Base-by-base conservation (phyloP, 2,888 invertebrate genomes). In the Drosophila diplacantha region DNA sequence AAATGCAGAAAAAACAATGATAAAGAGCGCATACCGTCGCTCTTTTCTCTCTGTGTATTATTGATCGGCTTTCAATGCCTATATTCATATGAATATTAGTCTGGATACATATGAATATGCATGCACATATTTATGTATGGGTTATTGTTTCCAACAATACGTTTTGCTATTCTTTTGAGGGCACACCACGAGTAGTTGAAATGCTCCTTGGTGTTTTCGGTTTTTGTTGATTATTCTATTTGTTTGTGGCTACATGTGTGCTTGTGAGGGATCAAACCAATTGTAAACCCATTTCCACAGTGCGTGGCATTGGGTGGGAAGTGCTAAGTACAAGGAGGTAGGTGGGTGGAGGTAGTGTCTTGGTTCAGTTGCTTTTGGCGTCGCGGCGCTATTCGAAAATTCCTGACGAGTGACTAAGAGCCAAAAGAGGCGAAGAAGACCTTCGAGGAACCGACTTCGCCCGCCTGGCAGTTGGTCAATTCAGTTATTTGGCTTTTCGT, bases 201-300 rank as follows among this genome's bases (percentile, higher is more conserved):
- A 82, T 71, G 63, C 74, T 65, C 67, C 38, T 66, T 71, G 57
- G 54, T 29, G n/a, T 32, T 34, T 39, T 54, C 46, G 24, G 47
- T 32, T 51, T 39, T 43, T 72, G 38, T 60, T 67, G 31, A 56
- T 61, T 65, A 29, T 66, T 62, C 31, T 31, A 51, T 47, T 41
- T 61, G 41, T 29, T 49, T 46, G 37, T 50, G 43, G 59, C 57
- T 47, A 12, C 24, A n/a, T 16, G 24, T 16, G 16, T 18, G 39
- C 14, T 65, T 56, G 55, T 60, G 52, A 24, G 62, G 58, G 34
- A 57, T 49, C 67, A 68, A 43, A 70, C 66, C 73, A 76, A 82
- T 81, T 77, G 75, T 70, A 77, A 75, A 74, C 64, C 73, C 57
- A 69, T 76, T 77, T 71, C 61, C 77, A 55, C 71, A 65, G 70